Base-by-base conservation (phyloP, 2,113 vertebrate genomes). In the Platycercus adscitus region DNA sequence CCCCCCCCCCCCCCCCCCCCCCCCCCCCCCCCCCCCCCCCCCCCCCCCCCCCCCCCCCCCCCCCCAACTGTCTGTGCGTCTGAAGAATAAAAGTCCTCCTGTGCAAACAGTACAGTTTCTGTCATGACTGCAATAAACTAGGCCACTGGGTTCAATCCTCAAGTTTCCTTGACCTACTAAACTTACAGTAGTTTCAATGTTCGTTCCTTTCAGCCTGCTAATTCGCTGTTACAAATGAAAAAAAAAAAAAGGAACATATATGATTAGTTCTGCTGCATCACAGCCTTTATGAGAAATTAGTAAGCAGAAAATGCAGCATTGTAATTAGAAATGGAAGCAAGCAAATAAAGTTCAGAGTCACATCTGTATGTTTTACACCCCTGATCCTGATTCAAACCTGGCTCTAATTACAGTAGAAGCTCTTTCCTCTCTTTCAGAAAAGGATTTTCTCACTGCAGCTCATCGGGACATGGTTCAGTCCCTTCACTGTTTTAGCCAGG, bases 161-260 rank as follows among this genome's bases (percentile, higher is more conserved):
- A 97, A 81, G 81, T 97, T 97, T 96, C 96, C 89, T 70, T 97
- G 96, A 96, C 96, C 96, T 97, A 95, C 85, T 96, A 97, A 96
- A 91, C 65, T 95, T 81, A 92, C 89, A 94, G 87, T 85, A 61
- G 55, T 94, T 95, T 92, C 83, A 96, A 75, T 93, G 91, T 89
- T 89, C 81, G 46, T 13, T 89, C 73, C 73, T 87, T 77, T 72
- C 88, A 56, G 64, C 21, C 20, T 70, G 35, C 52, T 94, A 79
- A 75, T 20, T 81, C 53, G 63, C 35, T 92, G 61, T 46, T 77
- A 10, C 0, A 63, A 61, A 75, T 25, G 28, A 63, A 64, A 46
- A 46, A 70, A 31, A 64, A 46, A 43, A 47, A 29, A 10, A 6
- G 2, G 47, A 37, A 70, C 14, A 33, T 25, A 12, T 49, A 78